phyloP scores from a whole-genome alignment of 2,113 vertebrate genomes.

The Psettodes erumei region DNA sequence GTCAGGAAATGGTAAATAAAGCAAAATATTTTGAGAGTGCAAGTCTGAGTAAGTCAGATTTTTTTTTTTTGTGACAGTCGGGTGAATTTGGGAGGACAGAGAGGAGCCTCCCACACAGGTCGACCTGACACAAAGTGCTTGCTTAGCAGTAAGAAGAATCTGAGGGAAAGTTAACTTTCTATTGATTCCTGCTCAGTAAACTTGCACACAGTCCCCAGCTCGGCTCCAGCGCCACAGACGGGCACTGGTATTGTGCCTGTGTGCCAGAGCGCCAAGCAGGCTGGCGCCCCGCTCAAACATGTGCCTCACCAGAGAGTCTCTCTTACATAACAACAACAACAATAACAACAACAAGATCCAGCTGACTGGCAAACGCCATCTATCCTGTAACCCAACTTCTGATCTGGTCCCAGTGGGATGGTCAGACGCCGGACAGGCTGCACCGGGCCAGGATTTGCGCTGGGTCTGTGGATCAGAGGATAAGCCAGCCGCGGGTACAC shows the following conservation, averaged over 20 bases:
- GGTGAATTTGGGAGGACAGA: conserved; percentile 16
- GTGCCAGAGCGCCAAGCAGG: background rate
- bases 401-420: conserved; percentile 33
- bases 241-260: background rate
- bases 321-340: conserved; percentile 64
- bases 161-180: conserved; percentile 20
- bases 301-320: conserved; percentile 32
- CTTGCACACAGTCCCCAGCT: background rate
- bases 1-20: conserved; percentile 35
- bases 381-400: conserved; percentile 3
- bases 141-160: background rate
- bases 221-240: background rate
- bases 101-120: conserved; percentile 16
- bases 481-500: conserved; percentile 4
- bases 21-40: conserved; percentile 31
- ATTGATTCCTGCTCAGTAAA: background rate
- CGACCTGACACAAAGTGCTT: conserved; percentile 19
- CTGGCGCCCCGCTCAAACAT: conserved; percentile 38
- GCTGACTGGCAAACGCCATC: conserved; percentile 62
- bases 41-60: conserved; percentile 8
- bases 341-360: conserved; percentile 59
- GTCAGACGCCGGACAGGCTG: conserved; percentile 22
- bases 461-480: conserved; percentile 10
- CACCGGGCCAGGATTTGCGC: conserved; percentile 8
- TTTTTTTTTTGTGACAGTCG: conserved; percentile 9